Evolutionary conservation across 2,797 vertebrate genomes (phyloP), one percentile per base, ranked within the genome.

Genomic region (Scarus forsteni): DNA sequence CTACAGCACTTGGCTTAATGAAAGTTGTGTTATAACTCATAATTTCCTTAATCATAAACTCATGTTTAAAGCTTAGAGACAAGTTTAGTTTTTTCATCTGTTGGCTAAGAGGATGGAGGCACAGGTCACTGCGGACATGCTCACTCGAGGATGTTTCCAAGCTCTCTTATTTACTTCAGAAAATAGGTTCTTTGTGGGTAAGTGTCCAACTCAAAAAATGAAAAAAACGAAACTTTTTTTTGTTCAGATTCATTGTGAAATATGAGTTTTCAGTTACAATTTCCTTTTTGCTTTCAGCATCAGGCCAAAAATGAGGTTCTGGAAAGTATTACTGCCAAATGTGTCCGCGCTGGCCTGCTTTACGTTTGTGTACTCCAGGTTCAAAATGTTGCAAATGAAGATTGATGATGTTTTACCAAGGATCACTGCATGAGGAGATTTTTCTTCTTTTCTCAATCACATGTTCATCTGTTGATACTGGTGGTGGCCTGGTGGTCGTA

Each of bases 401-500:
- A 84, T 16, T 42, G 16, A 60, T 34, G 40, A 40, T 52, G 3
- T 27, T 13, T 55, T n/a, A 39, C 52, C 16, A 39, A 15, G 74
- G 19, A 68, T 6, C n/a, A 34, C 14, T 53, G 15, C 13, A 10
- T 48, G n/a, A 36, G 43, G 52, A 48, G 39, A 49, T 10, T 16
- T 43, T 36, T 16, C 18, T n/a, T 36, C 18, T 12, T 39, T 51
- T 67, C 48, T 73, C 14, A 54, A 27, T 54, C 72, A 40, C n/a
- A 5, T 10, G 61, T 70, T 73, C 74, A 57, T 68, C 80, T 56
- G 49, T 80, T 85, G 88, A 94, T 90, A 93, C 86, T 95, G 83
- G 96, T 96, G 96, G 96, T 97, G 94, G 97, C 96, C 95, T 97
- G 95, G 96, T 96, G 94, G 96, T 96, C 95, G 94, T 98, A 97